Evolutionary conservation across 1,140 invertebrate species (phyloP), one percentile per base, ranked within the genome.

Genomic region (Sitobion miscanthi): DNA sequence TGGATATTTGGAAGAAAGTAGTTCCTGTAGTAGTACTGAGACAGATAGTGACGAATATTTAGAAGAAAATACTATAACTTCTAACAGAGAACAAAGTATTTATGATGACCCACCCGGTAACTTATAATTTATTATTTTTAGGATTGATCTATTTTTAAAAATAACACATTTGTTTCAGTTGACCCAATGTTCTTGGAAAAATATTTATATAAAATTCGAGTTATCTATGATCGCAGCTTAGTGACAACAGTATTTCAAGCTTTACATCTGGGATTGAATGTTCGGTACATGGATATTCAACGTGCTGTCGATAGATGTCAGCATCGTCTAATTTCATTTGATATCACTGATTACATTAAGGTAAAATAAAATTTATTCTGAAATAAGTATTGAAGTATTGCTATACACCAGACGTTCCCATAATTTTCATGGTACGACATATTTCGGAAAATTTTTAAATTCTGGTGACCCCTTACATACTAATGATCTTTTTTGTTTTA

Each of bases 221-320:
- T 96, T 62, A 95, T 96, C 4, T 97, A 97, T 95, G 96, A 96
- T 82, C 96, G 97, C 94, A 96, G 97, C 90, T 97, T 97, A 95
- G 97, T 97, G 0, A 95, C 96, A 52, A 96, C 96, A 0, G 95
- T 97, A 11, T 97, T 96, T 94, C 96, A 96, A 94, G 96, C 96
- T 21, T 95, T 98, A 82, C 96, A 97, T 94, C 95, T 96, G 23
- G 96, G 96, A 91, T 95, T 96, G 17, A 95, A 95, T 49, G 95
- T 98, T 11, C 96, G 96, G 94, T 95, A 95, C 38, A 95, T 96
- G 82, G 97, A 98, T 94, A 96, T 98, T 94, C 96, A 97, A 94
- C 96, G 96, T 38, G 97, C 97, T n/a, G 96, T 98, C 62, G 96
- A 97, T 94, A 96, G 97, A 94, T 98, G 97, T 94, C 96, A 97